phyloP scores from a whole-genome alignment of 2,113 vertebrate genomes.

The Sphyrna mokarran region DNA sequence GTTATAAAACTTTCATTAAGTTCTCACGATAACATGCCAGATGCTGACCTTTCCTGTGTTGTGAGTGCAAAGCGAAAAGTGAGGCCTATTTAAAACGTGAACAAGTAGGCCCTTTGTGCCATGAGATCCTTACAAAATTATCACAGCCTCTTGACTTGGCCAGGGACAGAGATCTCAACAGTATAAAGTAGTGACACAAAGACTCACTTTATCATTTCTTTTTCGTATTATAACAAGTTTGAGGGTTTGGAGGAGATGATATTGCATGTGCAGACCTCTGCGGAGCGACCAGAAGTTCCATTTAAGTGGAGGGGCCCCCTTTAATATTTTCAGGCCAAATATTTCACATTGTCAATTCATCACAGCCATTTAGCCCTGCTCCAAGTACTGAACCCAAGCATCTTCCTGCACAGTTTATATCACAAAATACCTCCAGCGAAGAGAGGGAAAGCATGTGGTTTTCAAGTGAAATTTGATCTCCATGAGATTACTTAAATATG shows the following conservation, averaged over 20 bases:
- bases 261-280: not conserved
- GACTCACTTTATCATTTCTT: constrained; percentile 63
- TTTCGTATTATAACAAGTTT: constrained; percentile 26
- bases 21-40: constrained; percentile 71
- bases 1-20: constrained; percentile 79
- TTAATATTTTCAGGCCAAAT: constrained; percentile 22
- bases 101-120: constrained; percentile 65
- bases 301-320: not conserved
- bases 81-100: constrained; percentile 46
- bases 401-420: not conserved
- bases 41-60: constrained; percentile 58
- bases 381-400: not conserved
- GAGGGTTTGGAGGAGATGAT: constrained; percentile 31
- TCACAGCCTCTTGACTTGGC: constrained; percentile 70
- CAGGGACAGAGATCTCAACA: constrained; percentile 73
- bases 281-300: not conserved
- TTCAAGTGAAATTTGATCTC: not conserved
- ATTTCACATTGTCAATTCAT: constrained; percentile 33
- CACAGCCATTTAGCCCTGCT: not conserved
- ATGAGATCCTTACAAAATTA: constrained; percentile 58
- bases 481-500: not conserved
- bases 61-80: constrained; percentile 48
- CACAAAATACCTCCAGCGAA: not conserved
- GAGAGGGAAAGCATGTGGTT: not conserved
- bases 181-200: constrained; percentile 73